These are phyloP conservation scores for Diogma glabrata DNA, from an alignment of 2,888 invertebrate genomes.

Conservation along the genomic window DNA sequence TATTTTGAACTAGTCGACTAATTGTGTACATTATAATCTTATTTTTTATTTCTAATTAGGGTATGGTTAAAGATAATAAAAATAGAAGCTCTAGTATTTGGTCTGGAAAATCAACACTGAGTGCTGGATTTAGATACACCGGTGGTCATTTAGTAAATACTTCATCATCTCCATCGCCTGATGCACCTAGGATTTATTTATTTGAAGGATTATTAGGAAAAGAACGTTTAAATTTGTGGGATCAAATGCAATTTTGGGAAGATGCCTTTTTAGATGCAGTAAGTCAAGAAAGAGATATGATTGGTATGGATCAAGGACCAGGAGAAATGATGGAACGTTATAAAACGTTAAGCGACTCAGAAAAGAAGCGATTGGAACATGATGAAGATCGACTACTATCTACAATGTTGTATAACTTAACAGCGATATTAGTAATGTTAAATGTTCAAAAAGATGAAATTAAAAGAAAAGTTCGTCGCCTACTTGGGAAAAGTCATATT, in stretches of 20 bases:
- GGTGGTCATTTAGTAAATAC: conserved; percentile 76
- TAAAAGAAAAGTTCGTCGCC: conserved; percentile 73
- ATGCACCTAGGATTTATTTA: conserved; percentile 77
- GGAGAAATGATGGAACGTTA: conserved; percentile 99
- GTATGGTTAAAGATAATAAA: conserved; percentile 14
- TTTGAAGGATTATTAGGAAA: conserved; percentile 73
- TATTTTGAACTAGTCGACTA: not conserved
- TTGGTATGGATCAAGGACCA: conserved; percentile 99
- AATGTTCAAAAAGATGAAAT: conserved; percentile 74
- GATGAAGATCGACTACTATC: conserved; percentile 95
- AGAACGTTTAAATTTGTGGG: conserved; percentile 76
- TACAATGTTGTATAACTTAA: conserved; percentile 91
- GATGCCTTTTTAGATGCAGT: conserved; percentile 98
- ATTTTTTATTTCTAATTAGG: not conserved
- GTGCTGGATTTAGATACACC: conserved; percentile 76
- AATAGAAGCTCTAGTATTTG: conserved; percentile 79
- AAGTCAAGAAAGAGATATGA: conserved; percentile 93
- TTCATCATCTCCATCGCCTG: conserved; percentile 80
- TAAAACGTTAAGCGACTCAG: conserved; percentile 82
- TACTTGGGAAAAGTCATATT: conserved; percentile 97
- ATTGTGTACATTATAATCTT: not conserved
- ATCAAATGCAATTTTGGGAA: conserved; percentile 99
- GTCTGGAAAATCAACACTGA: conserved; percentile 83
- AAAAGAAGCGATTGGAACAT: conserved; percentile 88
- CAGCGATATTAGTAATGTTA: conserved; percentile 90